These are phyloP conservation scores for Diaperis boleti DNA, from an alignment of 2,888 invertebrate genomes.

Conservation along the genomic window DNA sequence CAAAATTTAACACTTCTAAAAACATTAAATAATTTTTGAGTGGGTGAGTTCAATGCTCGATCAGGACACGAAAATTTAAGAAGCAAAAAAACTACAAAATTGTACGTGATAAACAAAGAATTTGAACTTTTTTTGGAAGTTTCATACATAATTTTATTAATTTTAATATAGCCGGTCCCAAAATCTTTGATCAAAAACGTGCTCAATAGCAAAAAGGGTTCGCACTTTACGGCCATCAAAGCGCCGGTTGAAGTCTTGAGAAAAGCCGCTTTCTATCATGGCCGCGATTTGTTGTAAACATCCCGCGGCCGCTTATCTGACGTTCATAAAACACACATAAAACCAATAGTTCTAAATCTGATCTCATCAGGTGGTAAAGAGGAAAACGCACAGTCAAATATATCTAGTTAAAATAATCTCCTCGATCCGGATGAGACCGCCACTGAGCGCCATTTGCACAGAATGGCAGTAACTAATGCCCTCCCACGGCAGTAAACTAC, in stretches of 20 bases:
- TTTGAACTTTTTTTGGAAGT: too few relatives aligned
- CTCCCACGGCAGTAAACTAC: slow-evolving; percentile 60
- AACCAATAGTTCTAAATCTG: slow-evolving; percentile 59
- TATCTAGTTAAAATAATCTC: slow-evolving; percentile 60
- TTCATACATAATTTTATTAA: too few relatives aligned
- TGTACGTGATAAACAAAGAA: too few relatives aligned
- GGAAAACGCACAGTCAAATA: slow-evolving; percentile 55
- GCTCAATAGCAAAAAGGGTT: too few relatives aligned
- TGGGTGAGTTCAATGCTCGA: too few relatives aligned
- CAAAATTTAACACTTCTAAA: too few relatives aligned
- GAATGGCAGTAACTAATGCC: slow-evolving; percentile 63
- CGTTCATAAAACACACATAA: slow-evolving; percentile 50
- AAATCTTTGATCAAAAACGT: too few relatives aligned
- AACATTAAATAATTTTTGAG: too few relatives aligned
- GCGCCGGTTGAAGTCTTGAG: slow-evolving; percentile 35
- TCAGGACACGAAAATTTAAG: too few relatives aligned
- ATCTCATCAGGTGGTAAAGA: slow-evolving; percentile 59
- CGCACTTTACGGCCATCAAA: too few relatives aligned
- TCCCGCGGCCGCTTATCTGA: slow-evolving; percentile 51
- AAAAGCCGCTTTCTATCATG: slow-evolving; percentile 38
- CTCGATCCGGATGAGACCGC: slow-evolving; percentile 56
- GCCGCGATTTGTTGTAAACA: slow-evolving; percentile 51
- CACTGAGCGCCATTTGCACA: slow-evolving; percentile 61
- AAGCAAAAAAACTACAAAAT: too few relatives aligned
- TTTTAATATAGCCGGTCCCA: too few relatives aligned